Percentiles rank a stretch among this genome's conserved stretches.
phyloP scores from a whole-genome alignment of 2,113 vertebrate genomes.

The Hippocampus guttulatus region DNA sequence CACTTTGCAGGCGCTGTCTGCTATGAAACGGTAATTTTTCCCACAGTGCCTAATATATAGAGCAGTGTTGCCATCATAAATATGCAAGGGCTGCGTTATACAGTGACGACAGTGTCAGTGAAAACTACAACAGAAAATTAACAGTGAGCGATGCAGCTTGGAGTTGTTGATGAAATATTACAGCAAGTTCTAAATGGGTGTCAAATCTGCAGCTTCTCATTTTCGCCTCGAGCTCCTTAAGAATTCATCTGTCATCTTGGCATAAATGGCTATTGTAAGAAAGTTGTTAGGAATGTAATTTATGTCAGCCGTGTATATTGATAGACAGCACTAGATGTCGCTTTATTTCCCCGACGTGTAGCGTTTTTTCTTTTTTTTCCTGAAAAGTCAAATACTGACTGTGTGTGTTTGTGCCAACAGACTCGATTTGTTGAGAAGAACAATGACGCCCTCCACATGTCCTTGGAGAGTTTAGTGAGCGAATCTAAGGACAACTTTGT shows the following conservation, averaged over 20 bases:
- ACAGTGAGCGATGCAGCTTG: background rate
- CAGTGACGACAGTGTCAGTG: background rate
- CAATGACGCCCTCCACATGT: constrained; percentile 98
- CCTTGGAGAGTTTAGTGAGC: constrained; percentile 90
- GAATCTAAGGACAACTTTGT: constrained; percentile 97
- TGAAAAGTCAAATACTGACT: background rate
- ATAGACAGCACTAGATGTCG: background rate
- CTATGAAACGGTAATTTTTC: constrained; percentile 89
- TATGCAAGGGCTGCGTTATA: background rate
- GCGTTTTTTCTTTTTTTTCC: too few relatives aligned
- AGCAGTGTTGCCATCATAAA: background rate
- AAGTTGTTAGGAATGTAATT: background rate
- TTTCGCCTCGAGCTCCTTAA: constrained; percentile 1
- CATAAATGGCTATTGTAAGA: constrained; percentile 4
- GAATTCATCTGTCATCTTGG: background rate
- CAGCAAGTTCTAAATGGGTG: constrained; percentile 1
- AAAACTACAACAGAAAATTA: background rate
- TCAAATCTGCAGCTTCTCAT: background rate
- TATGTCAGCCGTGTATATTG: background rate
- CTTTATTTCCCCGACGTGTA: background rate
- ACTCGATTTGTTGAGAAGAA: constrained; percentile 98
- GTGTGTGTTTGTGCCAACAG: constrained; percentile 63
- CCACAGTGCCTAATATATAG: background rate
- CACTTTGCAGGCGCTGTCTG: constrained; percentile 98
- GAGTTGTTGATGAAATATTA: background rate